These are phyloP conservation scores for Myotis findleyi DNA, from an alignment of 2,797 vertebrate species.

Conservation along the genomic window DNA sequence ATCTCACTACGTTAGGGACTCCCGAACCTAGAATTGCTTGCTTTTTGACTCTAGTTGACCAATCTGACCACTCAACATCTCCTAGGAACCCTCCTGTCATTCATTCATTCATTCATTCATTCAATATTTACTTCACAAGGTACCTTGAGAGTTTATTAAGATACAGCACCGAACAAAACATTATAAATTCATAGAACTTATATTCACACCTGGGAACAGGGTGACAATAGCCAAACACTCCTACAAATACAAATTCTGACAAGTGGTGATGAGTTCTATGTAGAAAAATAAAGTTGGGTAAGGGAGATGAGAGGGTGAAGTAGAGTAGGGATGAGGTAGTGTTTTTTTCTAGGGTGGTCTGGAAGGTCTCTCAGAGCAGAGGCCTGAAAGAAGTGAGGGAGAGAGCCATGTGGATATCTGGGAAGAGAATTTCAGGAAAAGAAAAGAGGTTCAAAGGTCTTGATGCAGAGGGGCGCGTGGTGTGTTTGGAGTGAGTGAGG, in stretches of 20 bases:
- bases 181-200: neutral
- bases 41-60: neutral
- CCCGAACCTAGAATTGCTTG: neutral
- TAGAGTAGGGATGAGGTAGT: neutral
- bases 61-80: neutral
- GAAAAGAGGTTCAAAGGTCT: neutral
- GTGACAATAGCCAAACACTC: neutral
- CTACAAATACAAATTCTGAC: neutral
- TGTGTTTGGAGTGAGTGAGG: neutral
- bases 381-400: neutral
- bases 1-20: neutral
- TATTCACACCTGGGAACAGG: neutral
- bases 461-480: neutral
- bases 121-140: neutral
- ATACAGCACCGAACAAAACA: neutral
- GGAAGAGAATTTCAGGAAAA: neutral
- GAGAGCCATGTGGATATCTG: neutral
- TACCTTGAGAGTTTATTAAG: neutral
- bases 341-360: neutral
- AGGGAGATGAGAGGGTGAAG: neutral
- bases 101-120: neutral
- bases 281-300: neutral
- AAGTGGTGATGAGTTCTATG: neutral
- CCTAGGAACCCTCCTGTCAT: neutral
- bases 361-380: neutral